A percentile compares a stretch with the other conserved stretches of the same genome.
Evolutionary conservation across 2,113 vertebrate genomes (phyloP).

Genomic region (Ptilonorhynchus violaceus): DNA sequence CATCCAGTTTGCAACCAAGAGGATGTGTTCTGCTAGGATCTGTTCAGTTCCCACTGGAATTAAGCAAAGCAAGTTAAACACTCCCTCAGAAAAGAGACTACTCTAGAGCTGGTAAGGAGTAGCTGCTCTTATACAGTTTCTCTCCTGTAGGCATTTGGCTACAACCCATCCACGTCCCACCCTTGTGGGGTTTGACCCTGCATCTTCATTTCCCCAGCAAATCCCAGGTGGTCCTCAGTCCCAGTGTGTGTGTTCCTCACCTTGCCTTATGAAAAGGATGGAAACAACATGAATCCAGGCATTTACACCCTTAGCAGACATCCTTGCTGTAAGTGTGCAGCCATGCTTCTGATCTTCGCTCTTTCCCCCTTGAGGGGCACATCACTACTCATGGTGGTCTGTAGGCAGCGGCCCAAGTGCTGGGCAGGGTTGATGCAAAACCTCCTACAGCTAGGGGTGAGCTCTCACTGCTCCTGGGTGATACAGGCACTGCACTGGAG

Average conservation of each 20-base stretch:
- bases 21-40: background rate
- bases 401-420: background rate
- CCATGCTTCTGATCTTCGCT: background rate
- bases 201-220: background rate
- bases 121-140: background rate
- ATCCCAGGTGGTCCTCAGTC: background rate
- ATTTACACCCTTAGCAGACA: background rate
- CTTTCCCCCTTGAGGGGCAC: background rate
- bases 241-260: background rate
- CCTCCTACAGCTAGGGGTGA: background rate
- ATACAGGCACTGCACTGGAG: background rate
- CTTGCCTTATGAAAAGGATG: background rate
- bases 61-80: background rate
- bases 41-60: background rate
- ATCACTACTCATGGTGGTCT: no score
- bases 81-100: background rate
- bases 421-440: background rate
- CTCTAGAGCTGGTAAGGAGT: background rate
- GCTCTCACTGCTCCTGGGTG: background rate
- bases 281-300: background rate
- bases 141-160: background rate
- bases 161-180: background rate
- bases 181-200: background rate
- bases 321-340: background rate
- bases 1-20: rapidly evolving